Conservation (phyloP, 1,140 invertebrate genomes). For the Bactericera cockerelli region DNA sequence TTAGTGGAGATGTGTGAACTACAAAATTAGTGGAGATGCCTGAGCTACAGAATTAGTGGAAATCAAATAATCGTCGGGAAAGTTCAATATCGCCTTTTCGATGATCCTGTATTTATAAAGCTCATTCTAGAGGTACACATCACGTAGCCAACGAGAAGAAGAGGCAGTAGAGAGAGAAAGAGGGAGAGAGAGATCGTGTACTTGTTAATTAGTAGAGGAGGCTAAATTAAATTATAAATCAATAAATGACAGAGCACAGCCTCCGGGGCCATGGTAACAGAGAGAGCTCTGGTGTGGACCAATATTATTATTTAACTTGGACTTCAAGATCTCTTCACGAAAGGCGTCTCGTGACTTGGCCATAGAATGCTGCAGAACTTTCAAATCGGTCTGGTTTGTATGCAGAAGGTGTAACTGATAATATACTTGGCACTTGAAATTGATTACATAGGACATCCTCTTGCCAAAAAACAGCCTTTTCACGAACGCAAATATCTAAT, state of each 20-base stretch:
- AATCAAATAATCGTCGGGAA: no score
- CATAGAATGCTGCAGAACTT: not conserved
- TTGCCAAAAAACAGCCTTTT: not conserved
- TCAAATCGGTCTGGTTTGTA: not conserved
- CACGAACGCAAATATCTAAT: not conserved
- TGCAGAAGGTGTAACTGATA: not conserved
- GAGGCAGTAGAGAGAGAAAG: no score
- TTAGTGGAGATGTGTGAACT: no score
- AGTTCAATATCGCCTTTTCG: no score
- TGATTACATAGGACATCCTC: not conserved
- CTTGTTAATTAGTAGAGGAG: constrained; percentile 8
- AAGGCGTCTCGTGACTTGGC: not conserved
- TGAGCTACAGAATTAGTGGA: no score
- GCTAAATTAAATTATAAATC: constrained; percentile 9
- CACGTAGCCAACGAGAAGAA: not conserved
- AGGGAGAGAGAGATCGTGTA: not conserved
- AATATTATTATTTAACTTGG: constrained; percentile 9
- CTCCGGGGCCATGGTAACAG: not conserved
- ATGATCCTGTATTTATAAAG: no score
- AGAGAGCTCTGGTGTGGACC: not conserved
- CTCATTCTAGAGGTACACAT: not conserved
- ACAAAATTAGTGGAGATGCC: no score
- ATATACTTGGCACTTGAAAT: not conserved
- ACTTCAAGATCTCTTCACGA: no score
- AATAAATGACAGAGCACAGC: constrained; percentile 7